These are phyloP conservation scores for Ammospiza caudacuta DNA, from an alignment of 2,113 vertebrate species.

Conservation along the genomic window DNA sequence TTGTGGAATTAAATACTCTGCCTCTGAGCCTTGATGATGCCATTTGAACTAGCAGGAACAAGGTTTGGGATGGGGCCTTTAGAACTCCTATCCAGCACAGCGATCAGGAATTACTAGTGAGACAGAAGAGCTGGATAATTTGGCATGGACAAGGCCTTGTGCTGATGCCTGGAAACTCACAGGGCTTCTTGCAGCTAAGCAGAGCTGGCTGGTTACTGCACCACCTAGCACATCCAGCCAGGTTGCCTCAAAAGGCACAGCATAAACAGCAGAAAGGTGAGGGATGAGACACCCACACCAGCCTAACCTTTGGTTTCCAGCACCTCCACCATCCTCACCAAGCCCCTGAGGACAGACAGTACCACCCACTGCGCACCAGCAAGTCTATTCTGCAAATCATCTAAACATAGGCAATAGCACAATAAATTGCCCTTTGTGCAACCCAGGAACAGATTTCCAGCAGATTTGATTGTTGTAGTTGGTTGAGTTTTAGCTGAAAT, in stretches of 20 bases:
- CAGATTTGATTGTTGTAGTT: not conserved
- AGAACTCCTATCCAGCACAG: not conserved
- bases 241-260: not conserved
- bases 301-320: not conserved
- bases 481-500: not conserved
- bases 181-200: not conserved
- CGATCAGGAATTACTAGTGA: not conserved
- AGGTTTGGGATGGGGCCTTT: not conserved
- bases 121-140: not conserved
- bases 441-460: not conserved
- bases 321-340: not conserved
- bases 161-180: not conserved
- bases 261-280: not conserved
- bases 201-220: not conserved
- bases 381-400: not conserved
- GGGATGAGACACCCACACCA: not conserved
- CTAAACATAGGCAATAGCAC: not conserved
- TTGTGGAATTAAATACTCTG: not conserved
- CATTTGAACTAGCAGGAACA: not conserved
- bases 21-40: not conserved
- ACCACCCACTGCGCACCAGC: no score
- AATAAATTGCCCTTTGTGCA: not conserved
- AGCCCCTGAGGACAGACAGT: not conserved
- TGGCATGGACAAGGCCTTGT: not conserved
- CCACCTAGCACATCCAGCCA: not conserved